Base-by-base conservation (phyloP, 2,888 invertebrate species). In the Rhingia campestris region DNA sequence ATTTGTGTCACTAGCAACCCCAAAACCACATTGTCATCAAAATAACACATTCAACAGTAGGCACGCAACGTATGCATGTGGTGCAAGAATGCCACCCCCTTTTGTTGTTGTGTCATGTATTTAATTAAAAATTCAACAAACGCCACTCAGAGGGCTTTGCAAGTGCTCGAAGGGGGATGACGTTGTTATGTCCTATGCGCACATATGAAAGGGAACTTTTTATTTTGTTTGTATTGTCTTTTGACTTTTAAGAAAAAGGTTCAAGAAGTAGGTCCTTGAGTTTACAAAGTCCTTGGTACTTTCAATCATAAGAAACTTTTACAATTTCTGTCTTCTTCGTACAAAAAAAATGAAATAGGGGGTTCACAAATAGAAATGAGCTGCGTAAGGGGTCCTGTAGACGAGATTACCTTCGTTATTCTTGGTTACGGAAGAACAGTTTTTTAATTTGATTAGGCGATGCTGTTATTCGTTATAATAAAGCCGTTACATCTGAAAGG, bases 81-180 rank as follows among this genome's bases (percentile, higher is more conserved):
- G 49, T 72, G 58, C 53, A 81, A 33, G 22, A 64, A 35, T 56
- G n/a, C 56, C 67, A 72, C 66, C 77, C 70, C 39, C 59, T 64
- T 56, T 69, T 74, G 67, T 51, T 72, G 59, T 61, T 49, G 43
- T 77, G 43, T 64, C 70, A 53, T 53, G 22, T 22, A 66, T 81
- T 81, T 81, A 81, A 81, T 81, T 81, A 81, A 81, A 77, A 81
- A 81, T 81, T 81, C 72, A 81, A 81, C 77, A 77, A 77, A 66
- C 53, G 64, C 76, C 76, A 81, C 59, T 54, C 58, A 59, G 53
- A 59, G 76, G 47, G 59, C 66, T 51, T 37, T 66, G 43, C 53
- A 61, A 72, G 54, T 77, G 61, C 72, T 59, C 39, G 30, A 66
- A 59, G 47, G 64, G 66, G 66, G 30, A 47, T 45, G 58, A 6